A percentile compares a stretch with the other conserved stretches of the same genome.
Evolutionary conservation across 2,113 vertebrate species (phyloP).

Genomic region (Leuciscus idus): DNA sequence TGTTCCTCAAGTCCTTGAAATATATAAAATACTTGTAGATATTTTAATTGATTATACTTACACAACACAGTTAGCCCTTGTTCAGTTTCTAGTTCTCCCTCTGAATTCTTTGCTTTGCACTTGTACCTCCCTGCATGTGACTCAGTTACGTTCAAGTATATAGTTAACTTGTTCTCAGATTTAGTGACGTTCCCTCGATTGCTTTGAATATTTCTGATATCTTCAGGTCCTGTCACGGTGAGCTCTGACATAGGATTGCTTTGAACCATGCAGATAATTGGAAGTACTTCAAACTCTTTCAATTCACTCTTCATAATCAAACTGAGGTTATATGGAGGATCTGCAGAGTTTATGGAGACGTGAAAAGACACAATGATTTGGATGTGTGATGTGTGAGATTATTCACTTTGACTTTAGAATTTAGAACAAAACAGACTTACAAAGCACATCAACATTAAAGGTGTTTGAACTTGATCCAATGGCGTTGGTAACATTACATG

Average conservation of each 20-base stretch:
- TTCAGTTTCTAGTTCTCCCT: neutral
- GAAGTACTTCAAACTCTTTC: slow-evolving; percentile 44
- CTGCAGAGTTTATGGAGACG: slow-evolving; percentile 57
- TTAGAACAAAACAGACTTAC: slow-evolving; percentile 65
- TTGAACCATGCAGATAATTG: slow-evolving; percentile 58
- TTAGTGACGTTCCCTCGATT: fast-evolving
- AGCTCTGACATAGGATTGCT: slow-evolving; percentile 49
- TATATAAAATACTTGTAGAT: neutral
- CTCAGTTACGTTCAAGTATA: neutral
- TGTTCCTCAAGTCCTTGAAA: neutral
- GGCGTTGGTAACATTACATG: slow-evolving; percentile 56
- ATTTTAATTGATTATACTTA: slow-evolving; percentile 28
- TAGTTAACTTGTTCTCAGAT: neutral
- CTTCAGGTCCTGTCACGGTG: neutral
- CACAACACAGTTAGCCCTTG: slow-evolving; percentile 56
- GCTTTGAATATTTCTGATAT: neutral
- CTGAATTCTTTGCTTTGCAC: slow-evolving; percentile 54
- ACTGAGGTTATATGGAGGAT: slow-evolving; percentile 53
- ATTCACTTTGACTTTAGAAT: neutral
- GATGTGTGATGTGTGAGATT: neutral
- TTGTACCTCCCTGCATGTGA: slow-evolving; percentile 52
- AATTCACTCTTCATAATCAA: slow-evolving; percentile 52
- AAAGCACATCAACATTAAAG: slow-evolving; percentile 46
- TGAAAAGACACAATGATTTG: neutral
- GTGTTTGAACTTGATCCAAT: slow-evolving; percentile 31